Base-by-base conservation (phyloP, 1,140 invertebrate genomes). In the Brachionus plicatilis region DNA sequence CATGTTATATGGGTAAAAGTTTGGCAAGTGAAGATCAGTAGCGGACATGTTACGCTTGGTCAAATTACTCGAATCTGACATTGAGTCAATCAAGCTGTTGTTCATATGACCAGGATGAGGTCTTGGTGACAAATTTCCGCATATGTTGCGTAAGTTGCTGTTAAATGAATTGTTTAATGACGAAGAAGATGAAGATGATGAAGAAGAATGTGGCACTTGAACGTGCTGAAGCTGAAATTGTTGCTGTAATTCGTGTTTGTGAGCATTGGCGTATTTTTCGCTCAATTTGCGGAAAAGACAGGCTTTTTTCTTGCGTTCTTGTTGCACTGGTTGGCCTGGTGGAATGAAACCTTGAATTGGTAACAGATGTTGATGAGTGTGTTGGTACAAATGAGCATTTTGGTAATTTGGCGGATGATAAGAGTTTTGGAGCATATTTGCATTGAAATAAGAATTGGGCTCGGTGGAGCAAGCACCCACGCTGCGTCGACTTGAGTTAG, bases 211-310 rank as follows among this genome's bases (percentile, higher is more conserved):
- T 14, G 72, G 72, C 0, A 29, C 27, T 50, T 76, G 72, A 76
- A 24, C 27, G 3, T 76, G 72, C 47, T 76, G 70, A 68, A 33
- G 68, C 43, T 76, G 72, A 50, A 76, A 76, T 11, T 76, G 72
- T 33, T 76, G 72, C 12, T 76, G 72, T 50, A 76, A 50, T 76
- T 76, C 72, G 50, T 76, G 72, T 47, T 76, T 76, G 29, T 76
- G 72, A n/a, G 72, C 72, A 76, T 82, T 60, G 12, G 79, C 79
- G 17, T 68, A 65, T 68, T 82, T 82, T 68, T 82, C 79, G 27
- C 79, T 82, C 27, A 82, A 68, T 60, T 82, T 82, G 2, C 79
- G n/a, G 11, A 82, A 82, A 0, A 82, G 43, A n/a, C 53, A 65
- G 7, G 79, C n/a, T 37, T 82, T 82, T 68, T 82, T 82, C n/a